phyloP scores from a whole-genome alignment of 2,113 vertebrate species.

The Toxostoma redivivum region DNA sequence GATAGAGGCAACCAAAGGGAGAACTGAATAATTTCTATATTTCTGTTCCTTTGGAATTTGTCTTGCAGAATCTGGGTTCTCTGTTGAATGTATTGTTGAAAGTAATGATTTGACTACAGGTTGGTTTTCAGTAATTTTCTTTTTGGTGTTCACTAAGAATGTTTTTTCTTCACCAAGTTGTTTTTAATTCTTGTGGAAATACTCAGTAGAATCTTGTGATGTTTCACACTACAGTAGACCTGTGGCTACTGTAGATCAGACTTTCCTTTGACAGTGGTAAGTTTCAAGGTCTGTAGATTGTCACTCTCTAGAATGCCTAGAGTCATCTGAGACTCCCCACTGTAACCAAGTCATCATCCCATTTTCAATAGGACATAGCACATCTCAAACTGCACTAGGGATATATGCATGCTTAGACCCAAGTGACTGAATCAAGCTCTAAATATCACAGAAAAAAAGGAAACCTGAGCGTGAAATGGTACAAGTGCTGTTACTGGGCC shows the following conservation, averaged over 20 bases:
- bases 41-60: neutral
- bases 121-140: neutral
- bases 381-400: neutral
- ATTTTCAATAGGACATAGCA: neutral
- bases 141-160: neutral
- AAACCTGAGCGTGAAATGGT: neutral
- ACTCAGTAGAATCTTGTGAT: neutral
- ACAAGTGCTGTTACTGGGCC: neutral
- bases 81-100: neutral
- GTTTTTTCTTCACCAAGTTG: neutral
- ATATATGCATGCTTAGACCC: neutral
- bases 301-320: neutral
- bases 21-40: neutral
- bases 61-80: neutral
- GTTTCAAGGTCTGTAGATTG: neutral
- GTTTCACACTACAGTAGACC: neutral
- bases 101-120: neutral
- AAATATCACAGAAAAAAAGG: neutral
- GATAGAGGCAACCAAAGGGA: neutral
- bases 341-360: neutral
- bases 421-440: neutral
- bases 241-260: neutral
- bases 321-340: neutral
- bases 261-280: neutral
- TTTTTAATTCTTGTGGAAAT: neutral